These are phyloP conservation scores for Chroicocephalus ridibundus DNA, from an alignment of 2,113 vertebrate species.

Conservation along the genomic window DNA sequence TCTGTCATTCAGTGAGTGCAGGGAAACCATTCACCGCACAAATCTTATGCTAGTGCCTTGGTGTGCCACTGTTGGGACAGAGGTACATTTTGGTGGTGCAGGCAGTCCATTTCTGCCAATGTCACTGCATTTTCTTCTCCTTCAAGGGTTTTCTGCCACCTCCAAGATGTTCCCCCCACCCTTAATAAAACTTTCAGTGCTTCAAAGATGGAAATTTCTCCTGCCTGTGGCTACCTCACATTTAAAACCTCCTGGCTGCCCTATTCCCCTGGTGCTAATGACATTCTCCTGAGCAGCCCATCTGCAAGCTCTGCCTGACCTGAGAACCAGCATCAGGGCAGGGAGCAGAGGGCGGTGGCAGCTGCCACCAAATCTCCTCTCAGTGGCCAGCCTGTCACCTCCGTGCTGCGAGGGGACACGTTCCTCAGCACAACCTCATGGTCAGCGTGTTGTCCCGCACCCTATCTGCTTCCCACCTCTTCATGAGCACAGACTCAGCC, in stretches of 20 bases:
- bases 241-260: background rate
- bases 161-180: background rate
- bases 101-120: background rate
- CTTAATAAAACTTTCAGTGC: background rate
- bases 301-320: background rate
- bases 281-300: background rate
- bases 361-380: background rate
- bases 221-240: rapidly evolving
- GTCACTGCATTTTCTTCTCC: background rate
- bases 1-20: background rate
- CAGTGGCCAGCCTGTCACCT: background rate
- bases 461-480: background rate
- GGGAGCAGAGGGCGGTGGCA: too few relatives aligned
- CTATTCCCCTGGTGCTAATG: rapidly evolving
- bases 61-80: background rate
- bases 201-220: background rate
- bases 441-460: rapidly evolving
- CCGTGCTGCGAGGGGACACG: rapidly evolving
- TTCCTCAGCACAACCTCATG: rapidly evolving
- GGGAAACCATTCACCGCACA: background rate
- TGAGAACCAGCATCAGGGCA: background rate
- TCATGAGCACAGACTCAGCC: background rate
- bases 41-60: background rate
- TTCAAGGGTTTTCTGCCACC: background rate
- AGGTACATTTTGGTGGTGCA: background rate